Evolutionary conservation across 2,888 invertebrate species (phyloP).

Genomic region (Aspidapion aeneum): DNA sequence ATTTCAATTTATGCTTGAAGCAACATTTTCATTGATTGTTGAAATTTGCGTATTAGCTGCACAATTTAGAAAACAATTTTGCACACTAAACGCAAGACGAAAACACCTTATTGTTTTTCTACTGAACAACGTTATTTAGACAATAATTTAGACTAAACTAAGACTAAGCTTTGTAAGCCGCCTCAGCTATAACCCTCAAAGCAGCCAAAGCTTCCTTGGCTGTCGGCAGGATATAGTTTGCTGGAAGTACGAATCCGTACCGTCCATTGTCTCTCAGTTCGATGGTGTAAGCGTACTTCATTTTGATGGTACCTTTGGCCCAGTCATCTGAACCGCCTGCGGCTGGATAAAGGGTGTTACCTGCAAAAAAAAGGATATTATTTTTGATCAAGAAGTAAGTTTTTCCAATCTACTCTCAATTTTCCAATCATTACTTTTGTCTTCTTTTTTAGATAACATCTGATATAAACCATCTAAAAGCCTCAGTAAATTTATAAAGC

Average conservation of each 20-base stretch:
- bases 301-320: constrained; percentile 78
- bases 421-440: too few species aligned
- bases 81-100: too few species aligned
- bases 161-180: constrained; percentile 28
- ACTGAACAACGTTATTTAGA: too few species aligned
- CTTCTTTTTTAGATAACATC: too few species aligned
- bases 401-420: background rate
- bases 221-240: constrained; percentile 69
- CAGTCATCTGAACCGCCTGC: constrained; percentile 86
- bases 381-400: background rate
- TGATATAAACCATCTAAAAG: too few species aligned
- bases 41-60: too few species aligned
- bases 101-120: too few species aligned
- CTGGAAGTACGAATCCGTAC: constrained; percentile 85
- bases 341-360: constrained; percentile 74
- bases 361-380: constrained; percentile 12
- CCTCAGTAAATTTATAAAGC: too few species aligned
- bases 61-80: too few species aligned
- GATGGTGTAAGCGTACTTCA: constrained; percentile 87
- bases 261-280: constrained; percentile 83
- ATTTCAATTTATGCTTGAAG: too few species aligned
- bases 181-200: constrained; percentile 58
- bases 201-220: constrained; percentile 74
- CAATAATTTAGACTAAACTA: too few species aligned
- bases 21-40: too few species aligned